Evolutionary conservation across 2,888 invertebrate genomes (phyloP).

Genomic region (Lumbricus terrestris): DNA sequence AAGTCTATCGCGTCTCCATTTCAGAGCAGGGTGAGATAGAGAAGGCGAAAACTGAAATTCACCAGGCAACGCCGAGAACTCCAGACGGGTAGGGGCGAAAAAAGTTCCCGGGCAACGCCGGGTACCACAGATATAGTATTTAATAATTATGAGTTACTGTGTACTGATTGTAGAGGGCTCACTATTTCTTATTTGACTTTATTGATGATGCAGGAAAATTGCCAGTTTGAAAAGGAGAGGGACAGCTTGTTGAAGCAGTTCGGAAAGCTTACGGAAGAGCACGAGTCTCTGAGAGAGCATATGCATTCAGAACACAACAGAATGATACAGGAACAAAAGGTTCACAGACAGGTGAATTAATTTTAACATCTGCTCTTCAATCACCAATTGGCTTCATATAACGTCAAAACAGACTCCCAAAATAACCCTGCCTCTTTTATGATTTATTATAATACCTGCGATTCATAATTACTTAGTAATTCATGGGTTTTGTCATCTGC

Average conservation of each 20-base stretch:
- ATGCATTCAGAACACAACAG: slow-evolving; percentile 60
- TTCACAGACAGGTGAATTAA: slow-evolving; percentile 45
- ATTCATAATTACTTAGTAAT: too few species aligned
- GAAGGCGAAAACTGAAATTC: too few species aligned
- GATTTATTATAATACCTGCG: too few species aligned
- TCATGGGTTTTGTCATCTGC: too few species aligned
- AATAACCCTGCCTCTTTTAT: too few species aligned
- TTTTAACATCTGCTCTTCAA: background rate
- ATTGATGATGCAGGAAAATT: slow-evolving; percentile 57
- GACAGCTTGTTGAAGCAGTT: slow-evolving; percentile 66
- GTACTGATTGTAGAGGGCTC: background rate
- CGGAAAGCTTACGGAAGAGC: slow-evolving; percentile 60
- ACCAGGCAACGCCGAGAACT: too few species aligned
- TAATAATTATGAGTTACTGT: background rate
- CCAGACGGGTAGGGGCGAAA: too few species aligned
- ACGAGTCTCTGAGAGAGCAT: slow-evolving; percentile 49
- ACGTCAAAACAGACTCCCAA: background rate
- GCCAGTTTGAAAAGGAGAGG: slow-evolving; percentile 66
- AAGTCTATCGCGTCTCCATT: too few species aligned
- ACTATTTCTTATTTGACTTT: background rate
- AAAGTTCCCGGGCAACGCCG: too few species aligned
- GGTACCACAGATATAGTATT: too few species aligned
- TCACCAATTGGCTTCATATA: background rate
- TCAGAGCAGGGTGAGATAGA: too few species aligned
- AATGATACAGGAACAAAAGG: slow-evolving; percentile 55